Base-by-base conservation (phyloP, 2,113 vertebrate genomes). In the Cyanistes caeruleus region DNA sequence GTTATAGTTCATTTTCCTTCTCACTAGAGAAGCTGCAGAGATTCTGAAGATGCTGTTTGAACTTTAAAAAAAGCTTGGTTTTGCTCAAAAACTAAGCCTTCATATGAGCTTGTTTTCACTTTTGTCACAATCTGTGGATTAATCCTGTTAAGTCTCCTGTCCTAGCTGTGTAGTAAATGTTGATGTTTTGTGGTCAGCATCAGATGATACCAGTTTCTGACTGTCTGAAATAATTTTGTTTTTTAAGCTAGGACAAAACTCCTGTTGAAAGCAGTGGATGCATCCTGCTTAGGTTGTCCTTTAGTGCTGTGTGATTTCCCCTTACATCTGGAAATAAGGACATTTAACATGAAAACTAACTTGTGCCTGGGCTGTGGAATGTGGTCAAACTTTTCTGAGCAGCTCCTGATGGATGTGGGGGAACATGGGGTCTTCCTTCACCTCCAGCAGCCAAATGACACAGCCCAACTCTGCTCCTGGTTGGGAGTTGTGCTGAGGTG, bases 301-400 rank as follows among this genome's bases (percentile, higher is more conserved):
- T 97, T 37, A 69, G 85, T 93, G 21, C 51, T 43, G 8, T 76
- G 46, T 9, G 8, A 46, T 91, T 91, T 84, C 84, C 64, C 46
- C 59, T 70, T n/a, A 78, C 56, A 87, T 95, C 94, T 97, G 89
- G 86, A 96, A 96, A 97, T 80, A 88, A 73, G 90, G 77, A 84
- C 80, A 89, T 55, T 52, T 22, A 67, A 86, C 84, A 41, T 93
- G 81, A 90, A 96, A 97, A 95, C 81, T 78, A 80, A 80, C 35
- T n/a, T 72, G 60, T 95, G 84, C 78, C 60, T 94, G 17, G 22
- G 63, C n/a, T 33, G 46, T 96, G 87, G 95, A 96, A 97, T 84
- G 86, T 18, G 11, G 44, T 83, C 69, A n/a, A 69, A 82, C 77
- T 75, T 94, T 95, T 73, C 83, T 24, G 78, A 80, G 62, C 41